Evolutionary conservation across 2,888 invertebrate genomes (phyloP).

Genomic region (Drosophila yooni): DNA sequence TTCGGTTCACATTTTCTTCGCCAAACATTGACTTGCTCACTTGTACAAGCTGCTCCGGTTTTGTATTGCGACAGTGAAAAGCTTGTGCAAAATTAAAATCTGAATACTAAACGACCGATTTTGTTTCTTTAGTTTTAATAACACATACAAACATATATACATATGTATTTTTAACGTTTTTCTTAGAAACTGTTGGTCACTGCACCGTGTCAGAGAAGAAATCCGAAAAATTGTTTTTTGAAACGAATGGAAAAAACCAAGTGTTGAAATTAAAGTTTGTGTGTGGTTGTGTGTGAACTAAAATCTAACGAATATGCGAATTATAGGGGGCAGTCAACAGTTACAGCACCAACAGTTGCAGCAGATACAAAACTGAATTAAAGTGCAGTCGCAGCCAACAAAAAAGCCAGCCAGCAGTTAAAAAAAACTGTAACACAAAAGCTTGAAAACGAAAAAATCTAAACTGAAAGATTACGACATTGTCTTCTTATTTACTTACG

Average conservation of each 20-base stretch:
- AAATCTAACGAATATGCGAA: conserved; percentile 49
- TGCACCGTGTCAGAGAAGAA: conserved; percentile 16
- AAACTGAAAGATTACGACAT: conserved; percentile 75
- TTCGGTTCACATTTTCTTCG: conserved; percentile 66
- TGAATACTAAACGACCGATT: conserved; percentile 13
- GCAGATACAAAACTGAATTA: conserved; percentile 37
- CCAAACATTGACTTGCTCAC: conserved; percentile 36
- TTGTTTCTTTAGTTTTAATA: conserved; percentile 3
- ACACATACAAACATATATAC: neutral
- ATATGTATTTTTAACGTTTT: conserved; percentile 5
- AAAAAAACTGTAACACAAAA: conserved; percentile 70
- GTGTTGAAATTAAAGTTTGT: conserved; percentile 52
- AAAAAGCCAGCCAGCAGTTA: conserved; percentile 38
- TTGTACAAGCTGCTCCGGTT: conserved; percentile 40
- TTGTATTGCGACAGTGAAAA: conserved; percentile 35
- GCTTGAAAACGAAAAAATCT: conserved; percentile 59
- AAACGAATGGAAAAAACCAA: conserved; percentile 34
- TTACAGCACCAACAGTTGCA: conserved; percentile 20
- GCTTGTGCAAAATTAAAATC: conserved; percentile 51
- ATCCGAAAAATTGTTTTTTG: conserved; percentile 16
- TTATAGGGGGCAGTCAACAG: conserved; percentile 27
- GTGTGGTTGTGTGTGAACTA: conserved; percentile 43
- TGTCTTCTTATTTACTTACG: conserved; percentile 51
- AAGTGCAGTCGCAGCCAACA: conserved; percentile 41
- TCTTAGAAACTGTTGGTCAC: conserved; percentile 10